Evolutionary conservation across 2,113 vertebrate genomes (phyloP).

Genomic region (Ophiodon elongatus): DNA sequence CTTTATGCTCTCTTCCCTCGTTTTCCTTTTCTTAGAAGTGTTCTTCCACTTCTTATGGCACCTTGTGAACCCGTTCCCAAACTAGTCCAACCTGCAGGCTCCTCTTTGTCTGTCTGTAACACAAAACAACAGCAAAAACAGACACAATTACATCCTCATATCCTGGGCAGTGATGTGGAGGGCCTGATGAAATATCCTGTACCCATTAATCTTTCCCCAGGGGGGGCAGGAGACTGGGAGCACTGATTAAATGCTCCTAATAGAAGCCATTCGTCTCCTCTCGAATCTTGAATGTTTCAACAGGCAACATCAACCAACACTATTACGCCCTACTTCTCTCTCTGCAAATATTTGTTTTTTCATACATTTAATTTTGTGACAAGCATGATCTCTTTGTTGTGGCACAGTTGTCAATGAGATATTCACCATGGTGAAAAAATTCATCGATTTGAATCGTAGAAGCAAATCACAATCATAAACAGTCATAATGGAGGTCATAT

Average conservation of each 20-base stretch:
- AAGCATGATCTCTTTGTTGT: constrained; percentile 33
- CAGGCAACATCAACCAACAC: constrained; percentile 57
- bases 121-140: constrained; percentile 67
- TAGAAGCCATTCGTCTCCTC: constrained; percentile 84
- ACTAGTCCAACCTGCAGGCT: constrained; percentile 43
- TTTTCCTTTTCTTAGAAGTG: constrained; percentile 47
- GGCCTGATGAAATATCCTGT: constrained; percentile 83
- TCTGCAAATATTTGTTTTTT: constrained; percentile 58
- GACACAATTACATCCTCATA: constrained; percentile 77
- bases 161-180: constrained; percentile 73
- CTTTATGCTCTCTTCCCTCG: constrained; percentile 52
- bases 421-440: too few relatives aligned
- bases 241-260: constrained; percentile 89
- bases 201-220: constrained; percentile 83
- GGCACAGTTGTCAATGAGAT: too few relatives aligned
- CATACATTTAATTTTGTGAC: constrained; percentile 57
- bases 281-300: constrained; percentile 78
- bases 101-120: constrained; percentile 67
- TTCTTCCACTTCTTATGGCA: constrained; percentile 41
- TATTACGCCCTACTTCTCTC: constrained; percentile 16
- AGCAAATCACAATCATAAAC: too few relatives aligned
- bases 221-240: constrained; percentile 77
- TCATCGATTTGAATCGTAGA: too few relatives aligned
- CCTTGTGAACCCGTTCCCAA: constrained; percentile 47
- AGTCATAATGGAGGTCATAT: constrained; percentile 16